phyloP scores from a whole-genome alignment of 2,797 vertebrate species.

The Loriculus beryllinus region DNA sequence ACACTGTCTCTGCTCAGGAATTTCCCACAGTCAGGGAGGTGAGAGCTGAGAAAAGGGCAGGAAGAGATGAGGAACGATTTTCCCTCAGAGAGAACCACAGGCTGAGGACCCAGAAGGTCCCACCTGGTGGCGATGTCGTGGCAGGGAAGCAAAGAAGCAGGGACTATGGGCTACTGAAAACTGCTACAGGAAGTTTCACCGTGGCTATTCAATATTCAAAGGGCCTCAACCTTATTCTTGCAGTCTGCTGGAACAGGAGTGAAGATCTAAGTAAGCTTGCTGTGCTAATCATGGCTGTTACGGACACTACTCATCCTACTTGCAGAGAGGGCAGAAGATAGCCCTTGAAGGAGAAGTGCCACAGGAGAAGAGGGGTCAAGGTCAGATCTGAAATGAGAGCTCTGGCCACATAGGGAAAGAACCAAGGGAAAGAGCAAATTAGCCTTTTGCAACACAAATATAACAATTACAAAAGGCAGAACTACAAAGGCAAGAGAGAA shows the following conservation, averaged over 20 bases:
- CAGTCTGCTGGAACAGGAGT: neutral
- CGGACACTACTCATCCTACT: neutral
- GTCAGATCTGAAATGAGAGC: neutral
- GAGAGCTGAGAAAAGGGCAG: neutral
- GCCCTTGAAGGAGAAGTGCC: neutral
- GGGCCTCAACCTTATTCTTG: neutral
- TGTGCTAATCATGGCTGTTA: neutral
- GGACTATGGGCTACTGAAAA: neutral
- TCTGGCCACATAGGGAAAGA: neutral
- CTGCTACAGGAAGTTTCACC: neutral
- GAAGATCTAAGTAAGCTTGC: neutral
- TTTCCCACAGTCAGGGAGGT: neutral
- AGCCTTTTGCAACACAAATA: neutral
- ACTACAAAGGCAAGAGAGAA: neutral
- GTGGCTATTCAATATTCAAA: neutral
- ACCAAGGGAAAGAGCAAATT: neutral
- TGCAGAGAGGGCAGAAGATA: neutral
- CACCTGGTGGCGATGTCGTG: neutral
- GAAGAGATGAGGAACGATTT: neutral
- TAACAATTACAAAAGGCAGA: neutral
- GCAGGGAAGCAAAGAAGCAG: neutral
- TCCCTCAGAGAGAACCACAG: neutral
- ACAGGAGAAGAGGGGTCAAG: neutral
- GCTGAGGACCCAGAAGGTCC: neutral
- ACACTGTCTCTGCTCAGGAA: neutral